A percentile compares a stretch with the other conserved stretches of the same genome.
Evolutionary conservation across 2,113 vertebrate genomes (phyloP).

Genomic region (Xenopus laevis): DNA sequence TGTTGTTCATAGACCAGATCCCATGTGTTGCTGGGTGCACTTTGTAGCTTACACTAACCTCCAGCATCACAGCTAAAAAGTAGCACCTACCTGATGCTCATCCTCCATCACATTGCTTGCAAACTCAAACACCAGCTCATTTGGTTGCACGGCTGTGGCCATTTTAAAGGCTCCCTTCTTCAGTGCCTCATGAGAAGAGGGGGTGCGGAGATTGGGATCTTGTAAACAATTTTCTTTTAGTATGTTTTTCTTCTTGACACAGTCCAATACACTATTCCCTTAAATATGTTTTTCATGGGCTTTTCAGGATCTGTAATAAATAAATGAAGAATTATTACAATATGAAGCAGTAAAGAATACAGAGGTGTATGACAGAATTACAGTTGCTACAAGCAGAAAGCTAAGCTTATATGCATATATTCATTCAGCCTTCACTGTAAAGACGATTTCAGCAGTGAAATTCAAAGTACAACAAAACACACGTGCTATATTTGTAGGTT

Average conservation of each 20-base stretch:
- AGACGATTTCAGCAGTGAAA: too few relatives aligned
- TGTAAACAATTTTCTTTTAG: conserved; percentile 17
- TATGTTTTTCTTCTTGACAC: conserved; percentile 45
- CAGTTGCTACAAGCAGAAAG: too few relatives aligned
- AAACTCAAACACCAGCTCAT: conserved; percentile 90
- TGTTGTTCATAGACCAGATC: too few relatives aligned
- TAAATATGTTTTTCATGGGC: conserved; percentile 47
- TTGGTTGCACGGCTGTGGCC: conserved; percentile 82
- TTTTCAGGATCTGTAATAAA: conserved; percentile 51
- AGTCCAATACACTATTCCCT: conserved; percentile 47
- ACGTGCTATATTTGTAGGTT: too few relatives aligned
- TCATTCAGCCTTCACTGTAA: too few relatives aligned
- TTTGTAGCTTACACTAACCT: too few relatives aligned
- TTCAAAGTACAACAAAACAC: too few relatives aligned
- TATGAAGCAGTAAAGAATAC: too few relatives aligned
- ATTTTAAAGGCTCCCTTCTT: conserved; percentile 72
- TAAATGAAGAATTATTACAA: too few relatives aligned
- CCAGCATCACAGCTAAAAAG: background rate
- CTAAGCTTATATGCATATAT: too few relatives aligned
- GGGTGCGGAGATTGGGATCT: conserved; percentile 2
- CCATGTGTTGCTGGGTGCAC: too few relatives aligned
- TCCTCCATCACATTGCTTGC: conserved; percentile 86
- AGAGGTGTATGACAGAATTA: too few relatives aligned
- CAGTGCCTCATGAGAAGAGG: conserved; percentile 65
- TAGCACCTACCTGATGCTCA: conserved; percentile 75